Conservation (phyloP, 2,888 invertebrate species). For the Caenorhabditis parvicauda region DNA sequence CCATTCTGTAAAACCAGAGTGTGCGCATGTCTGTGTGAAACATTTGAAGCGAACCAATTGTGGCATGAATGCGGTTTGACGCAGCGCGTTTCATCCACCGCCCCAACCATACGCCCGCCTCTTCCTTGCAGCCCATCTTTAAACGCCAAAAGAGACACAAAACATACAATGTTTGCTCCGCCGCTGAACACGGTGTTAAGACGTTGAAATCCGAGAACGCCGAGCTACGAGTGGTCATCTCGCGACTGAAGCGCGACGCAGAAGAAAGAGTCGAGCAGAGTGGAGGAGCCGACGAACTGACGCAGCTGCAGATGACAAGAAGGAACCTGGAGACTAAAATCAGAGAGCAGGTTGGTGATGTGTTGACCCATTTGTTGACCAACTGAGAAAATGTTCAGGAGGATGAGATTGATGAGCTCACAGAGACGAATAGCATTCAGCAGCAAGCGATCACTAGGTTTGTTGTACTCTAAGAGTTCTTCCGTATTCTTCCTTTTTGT, state of each 20-base stretch:
- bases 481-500: no score
- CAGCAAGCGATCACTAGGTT: constrained; percentile 82
- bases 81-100: no score
- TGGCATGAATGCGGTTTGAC: no score
- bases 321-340: constrained; percentile 81
- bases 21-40: no score
- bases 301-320: constrained; percentile 70
- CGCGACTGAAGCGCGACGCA: constrained; percentile 12
- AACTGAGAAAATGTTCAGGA: constrained; percentile 30
- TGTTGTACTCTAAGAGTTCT: no score
- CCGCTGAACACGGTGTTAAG: no score
- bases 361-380: background rate
- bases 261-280: constrained; percentile 13
- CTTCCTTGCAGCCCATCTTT: no score
- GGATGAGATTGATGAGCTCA: constrained; percentile 91
- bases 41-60: no score
- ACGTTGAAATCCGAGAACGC: constrained; percentile 11
- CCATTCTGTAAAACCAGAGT: no score
- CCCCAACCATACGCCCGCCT: no score
- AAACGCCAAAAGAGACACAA: no score
- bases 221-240: constrained; percentile 15
- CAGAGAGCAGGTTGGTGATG: constrained; percentile 8
- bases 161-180: no score
- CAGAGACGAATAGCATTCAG: constrained; percentile 82
- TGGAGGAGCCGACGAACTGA: constrained; percentile 8